A percentile compares a stretch with the other conserved stretches of the same genome.
phyloP scores from a whole-genome alignment of 1,140 invertebrate species.

The Odontomachus brunneus region DNA sequence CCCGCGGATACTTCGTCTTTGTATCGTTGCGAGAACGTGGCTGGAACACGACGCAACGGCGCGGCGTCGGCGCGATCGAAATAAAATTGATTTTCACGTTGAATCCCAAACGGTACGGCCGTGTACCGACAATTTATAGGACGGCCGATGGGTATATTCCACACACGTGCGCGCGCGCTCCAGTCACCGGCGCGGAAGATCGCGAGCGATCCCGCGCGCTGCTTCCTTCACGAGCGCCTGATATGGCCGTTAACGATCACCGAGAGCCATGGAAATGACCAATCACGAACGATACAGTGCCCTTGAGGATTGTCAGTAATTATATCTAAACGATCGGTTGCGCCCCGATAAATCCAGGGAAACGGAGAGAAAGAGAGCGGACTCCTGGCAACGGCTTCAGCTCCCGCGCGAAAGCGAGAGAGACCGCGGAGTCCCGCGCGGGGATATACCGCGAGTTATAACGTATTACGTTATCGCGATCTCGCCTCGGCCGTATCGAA shows the following conservation, averaged over 20 bases:
- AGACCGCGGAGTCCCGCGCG: constrained; percentile 32
- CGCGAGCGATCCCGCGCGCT: constrained; percentile 42
- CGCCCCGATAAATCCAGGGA: constrained; percentile 51
- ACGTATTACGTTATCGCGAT: constrained; percentile 70
- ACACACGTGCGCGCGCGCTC: not conserved
- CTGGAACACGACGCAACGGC: constrained; percentile 5
- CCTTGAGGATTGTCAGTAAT: constrained; percentile 75
- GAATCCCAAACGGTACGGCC: not conserved
- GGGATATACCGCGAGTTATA: constrained; percentile 35
- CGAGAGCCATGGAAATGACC: constrained; percentile 71
- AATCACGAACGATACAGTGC: constrained; percentile 69
- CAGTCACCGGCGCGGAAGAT: constrained; percentile 30
- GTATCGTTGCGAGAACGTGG: constrained; percentile 42
- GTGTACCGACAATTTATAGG: constrained; percentile 47
- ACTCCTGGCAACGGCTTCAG: not conserved
- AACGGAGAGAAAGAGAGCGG: not conserved
- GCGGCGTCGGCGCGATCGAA: constrained; percentile 1
- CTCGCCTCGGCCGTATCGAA: constrained; percentile 20
- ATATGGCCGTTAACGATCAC: constrained; percentile 69
- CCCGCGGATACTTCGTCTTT: constrained; percentile 23
- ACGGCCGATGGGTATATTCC: not conserved
- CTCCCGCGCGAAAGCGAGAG: constrained; percentile 47
- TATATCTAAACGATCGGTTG: constrained; percentile 75
- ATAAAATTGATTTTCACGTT: constrained; percentile 56
- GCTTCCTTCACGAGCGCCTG: constrained; percentile 8